These are phyloP conservation scores for Orthosia cruda DNA, from an alignment of 2,888 invertebrate genomes.

Conservation along the genomic window DNA sequence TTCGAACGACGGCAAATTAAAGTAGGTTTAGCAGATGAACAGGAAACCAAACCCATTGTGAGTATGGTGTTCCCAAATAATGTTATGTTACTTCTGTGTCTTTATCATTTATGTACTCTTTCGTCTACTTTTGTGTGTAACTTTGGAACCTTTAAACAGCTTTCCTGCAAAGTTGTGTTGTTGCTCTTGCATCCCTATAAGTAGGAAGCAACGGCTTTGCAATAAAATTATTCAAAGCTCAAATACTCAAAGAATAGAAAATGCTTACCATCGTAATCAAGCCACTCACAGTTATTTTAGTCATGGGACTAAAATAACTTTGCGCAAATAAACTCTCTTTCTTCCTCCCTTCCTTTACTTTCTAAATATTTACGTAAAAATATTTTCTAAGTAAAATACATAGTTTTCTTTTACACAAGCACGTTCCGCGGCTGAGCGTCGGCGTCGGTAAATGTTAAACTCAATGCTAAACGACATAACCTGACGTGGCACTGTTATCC, in stretches of 20 bases:
- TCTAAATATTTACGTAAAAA: not conserved
- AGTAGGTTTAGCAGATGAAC: not conserved
- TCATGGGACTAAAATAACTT: slow-evolving; percentile 5
- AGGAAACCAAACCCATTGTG: not conserved
- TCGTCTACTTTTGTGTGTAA: not conserved
- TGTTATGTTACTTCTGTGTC: no score
- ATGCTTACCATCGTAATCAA: not conserved
- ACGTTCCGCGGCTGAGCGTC: slow-evolving; percentile 13
- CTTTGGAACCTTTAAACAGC: no score
- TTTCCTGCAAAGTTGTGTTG: not conserved
- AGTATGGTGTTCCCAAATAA: slow-evolving; percentile 22
- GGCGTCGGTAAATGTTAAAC: slow-evolving; percentile 61
- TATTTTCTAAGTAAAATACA: not conserved
- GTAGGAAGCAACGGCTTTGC: not conserved
- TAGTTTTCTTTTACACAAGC: not conserved
- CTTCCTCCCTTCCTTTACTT: no score
- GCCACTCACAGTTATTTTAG: slow-evolving; percentile 23
- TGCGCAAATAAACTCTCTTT: no score
- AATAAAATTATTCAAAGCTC: no score
- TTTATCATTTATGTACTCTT: not conserved
- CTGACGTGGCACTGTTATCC: slow-evolving; percentile 78
- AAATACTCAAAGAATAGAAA: slow-evolving; percentile 1
- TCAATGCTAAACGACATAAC: slow-evolving; percentile 75
- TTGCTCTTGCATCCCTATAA: not conserved
- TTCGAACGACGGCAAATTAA: not conserved